A percentile compares a stretch with the other conserved stretches of the same genome.
These are phyloP conservation scores for Narcine bancroftii DNA, from an alignment of 2,113 vertebrate genomes.

Conservation along the genomic window DNA sequence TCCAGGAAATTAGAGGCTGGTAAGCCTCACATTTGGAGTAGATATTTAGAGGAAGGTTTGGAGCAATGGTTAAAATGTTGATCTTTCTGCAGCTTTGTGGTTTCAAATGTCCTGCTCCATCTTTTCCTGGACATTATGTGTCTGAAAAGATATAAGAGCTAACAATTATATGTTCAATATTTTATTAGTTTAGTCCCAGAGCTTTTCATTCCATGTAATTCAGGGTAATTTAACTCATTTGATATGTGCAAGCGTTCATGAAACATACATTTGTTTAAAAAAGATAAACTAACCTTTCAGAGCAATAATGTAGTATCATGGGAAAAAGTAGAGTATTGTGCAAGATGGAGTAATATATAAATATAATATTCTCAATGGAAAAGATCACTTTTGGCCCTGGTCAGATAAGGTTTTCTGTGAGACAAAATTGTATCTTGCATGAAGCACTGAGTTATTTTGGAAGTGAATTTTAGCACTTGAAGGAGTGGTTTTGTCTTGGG, in stretches of 20 bases:
- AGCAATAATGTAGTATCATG: not conserved
- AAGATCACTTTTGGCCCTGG: not conserved
- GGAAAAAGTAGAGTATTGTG: not conserved
- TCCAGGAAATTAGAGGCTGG: no score
- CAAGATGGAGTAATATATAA: not conserved
- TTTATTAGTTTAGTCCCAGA: conserved; percentile 22
- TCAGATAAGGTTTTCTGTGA: not conserved
- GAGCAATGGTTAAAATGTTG: not conserved
- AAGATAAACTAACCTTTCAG: conserved; percentile 3
- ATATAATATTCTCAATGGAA: not conserved
- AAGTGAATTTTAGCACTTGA: not conserved
- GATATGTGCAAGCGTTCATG: not conserved
- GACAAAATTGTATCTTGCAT: not conserved
- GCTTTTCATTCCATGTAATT: not conserved
- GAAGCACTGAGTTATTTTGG: not conserved
- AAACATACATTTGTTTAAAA: not conserved
- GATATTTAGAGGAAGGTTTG: no score
- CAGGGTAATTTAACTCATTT: conserved; percentile 8
- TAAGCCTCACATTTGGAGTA: no score
- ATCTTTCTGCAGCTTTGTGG: not conserved
- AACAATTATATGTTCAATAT: conserved; percentile 16
- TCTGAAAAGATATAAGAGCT: not conserved
- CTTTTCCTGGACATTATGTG: not conserved
- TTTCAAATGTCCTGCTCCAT: not conserved
- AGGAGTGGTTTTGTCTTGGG: not conserved